Conservation (phyloP, 1,140 invertebrate genomes). For the Asobara japonica region DNA sequence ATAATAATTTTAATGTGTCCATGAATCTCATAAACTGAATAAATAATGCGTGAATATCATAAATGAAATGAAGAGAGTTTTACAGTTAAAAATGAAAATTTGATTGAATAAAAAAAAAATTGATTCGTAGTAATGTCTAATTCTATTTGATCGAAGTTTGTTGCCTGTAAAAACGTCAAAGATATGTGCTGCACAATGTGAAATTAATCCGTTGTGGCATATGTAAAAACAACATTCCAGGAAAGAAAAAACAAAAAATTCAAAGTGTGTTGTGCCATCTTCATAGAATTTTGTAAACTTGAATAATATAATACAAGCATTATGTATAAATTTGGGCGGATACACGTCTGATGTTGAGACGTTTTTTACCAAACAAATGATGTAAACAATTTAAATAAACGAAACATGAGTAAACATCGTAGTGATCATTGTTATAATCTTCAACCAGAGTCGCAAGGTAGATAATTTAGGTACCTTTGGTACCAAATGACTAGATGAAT, state of each 20-base stretch:
- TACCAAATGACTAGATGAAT: too few relatives aligned
- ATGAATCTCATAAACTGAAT: background rate
- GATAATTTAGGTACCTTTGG: too few relatives aligned
- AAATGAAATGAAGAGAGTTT: background rate
- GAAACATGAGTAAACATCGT: background rate
- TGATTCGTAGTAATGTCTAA: too few relatives aligned
- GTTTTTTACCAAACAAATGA: background rate
- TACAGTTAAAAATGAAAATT: too few relatives aligned
- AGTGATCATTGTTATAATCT: too few relatives aligned
- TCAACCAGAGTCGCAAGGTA: too few relatives aligned
- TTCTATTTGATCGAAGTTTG: too few relatives aligned
- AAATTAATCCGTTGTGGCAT: background rate
- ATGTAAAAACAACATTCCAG: background rate
- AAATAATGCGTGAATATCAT: background rate
- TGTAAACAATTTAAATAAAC: background rate
- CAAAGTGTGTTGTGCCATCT: background rate
- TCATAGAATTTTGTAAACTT: slow-evolving; percentile 1
- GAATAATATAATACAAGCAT: background rate
- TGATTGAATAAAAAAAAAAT: too few relatives aligned
- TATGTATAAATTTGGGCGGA: background rate
- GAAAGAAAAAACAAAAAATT: too few relatives aligned
- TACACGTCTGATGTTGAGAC: background rate
- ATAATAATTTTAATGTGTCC: background rate
- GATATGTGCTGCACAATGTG: background rate
- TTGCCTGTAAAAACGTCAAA: background rate